Percentiles rank a stretch among this genome's conserved stretches.
These are phyloP conservation scores for Drosophila obscura DNA, from an alignment of 1,140 invertebrate species.

Conservation along the genomic window DNA sequence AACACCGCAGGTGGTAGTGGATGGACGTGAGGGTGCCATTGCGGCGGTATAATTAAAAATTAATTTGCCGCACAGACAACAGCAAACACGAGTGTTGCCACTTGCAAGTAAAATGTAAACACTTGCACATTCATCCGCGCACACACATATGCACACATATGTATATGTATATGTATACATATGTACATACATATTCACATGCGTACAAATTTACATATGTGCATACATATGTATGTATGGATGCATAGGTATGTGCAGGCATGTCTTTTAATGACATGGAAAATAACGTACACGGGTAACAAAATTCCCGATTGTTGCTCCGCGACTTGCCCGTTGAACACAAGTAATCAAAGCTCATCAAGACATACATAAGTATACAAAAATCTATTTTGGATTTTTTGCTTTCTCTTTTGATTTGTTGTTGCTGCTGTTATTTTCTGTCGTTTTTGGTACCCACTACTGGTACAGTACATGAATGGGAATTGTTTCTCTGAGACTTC, in stretches of 20 bases:
- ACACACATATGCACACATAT: conserved; percentile 1
- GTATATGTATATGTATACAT: too few relatives aligned
- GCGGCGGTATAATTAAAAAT: conserved; percentile 72
- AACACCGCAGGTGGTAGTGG: conserved; percentile 52
- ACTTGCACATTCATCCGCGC: conserved; percentile 5
- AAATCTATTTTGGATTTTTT: conserved; percentile 41
- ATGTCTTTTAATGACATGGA: conserved; percentile 31
- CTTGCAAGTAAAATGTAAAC: conserved; percentile 26
- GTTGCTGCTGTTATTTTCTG: neutral
- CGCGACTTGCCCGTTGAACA: neutral
- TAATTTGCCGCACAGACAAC: conserved; percentile 58
- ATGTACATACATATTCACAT: neutral
- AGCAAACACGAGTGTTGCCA: conserved; percentile 9
- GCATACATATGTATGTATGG: neutral
- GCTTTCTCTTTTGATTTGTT: neutral
- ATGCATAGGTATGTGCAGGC: conserved; percentile 2
- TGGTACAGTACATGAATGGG: too few relatives aligned
- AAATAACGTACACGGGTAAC: conserved; percentile 3
- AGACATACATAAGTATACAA: conserved; percentile 17
- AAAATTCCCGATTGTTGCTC: too few relatives aligned
- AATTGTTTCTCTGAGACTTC: too few relatives aligned
- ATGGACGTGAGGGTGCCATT: neutral
- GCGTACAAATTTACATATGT: too few relatives aligned
- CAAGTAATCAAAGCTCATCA: conserved; percentile 19
- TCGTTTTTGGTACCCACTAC: neutral